Evolutionary conservation across 1,140 invertebrate genomes (phyloP).

Genomic region (Phenacoccus solenopsis): DNA sequence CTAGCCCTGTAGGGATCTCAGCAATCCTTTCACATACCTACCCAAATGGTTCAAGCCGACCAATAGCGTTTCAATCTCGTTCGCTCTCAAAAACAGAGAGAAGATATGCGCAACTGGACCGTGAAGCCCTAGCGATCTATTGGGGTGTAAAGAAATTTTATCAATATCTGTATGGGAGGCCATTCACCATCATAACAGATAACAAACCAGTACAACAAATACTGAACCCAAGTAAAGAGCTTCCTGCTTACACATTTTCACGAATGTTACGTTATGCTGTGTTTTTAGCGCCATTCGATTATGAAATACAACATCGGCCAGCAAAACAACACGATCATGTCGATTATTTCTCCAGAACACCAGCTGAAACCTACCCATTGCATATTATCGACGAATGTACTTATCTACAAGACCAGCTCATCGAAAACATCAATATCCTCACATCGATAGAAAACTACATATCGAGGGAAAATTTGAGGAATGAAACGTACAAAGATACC

Average conservation of each 20-base stretch:
- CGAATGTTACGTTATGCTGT: slow-evolving; percentile 31
- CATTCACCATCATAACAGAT: too few species aligned
- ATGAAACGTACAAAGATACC: too few species aligned
- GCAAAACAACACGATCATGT: slow-evolving; percentile 27
- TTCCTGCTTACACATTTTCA: slow-evolving; percentile 28
- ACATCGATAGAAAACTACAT: too few species aligned
- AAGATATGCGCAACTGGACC: slow-evolving; percentile 36
- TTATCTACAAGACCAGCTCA: too few species aligned
- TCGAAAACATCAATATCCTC: too few species aligned
- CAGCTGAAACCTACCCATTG: background rate
- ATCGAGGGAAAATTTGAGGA: too few species aligned
- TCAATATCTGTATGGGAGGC: too few species aligned
- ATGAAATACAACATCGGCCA: slow-evolving; percentile 29
- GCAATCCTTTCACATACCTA: slow-evolving; percentile 35
- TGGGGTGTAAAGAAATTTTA: slow-evolving; percentile 36
- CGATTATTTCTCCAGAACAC: slow-evolving; percentile 30
- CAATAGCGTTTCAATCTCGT: slow-evolving; percentile 36
- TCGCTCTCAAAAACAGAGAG: slow-evolving; percentile 34
- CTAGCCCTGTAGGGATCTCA: slow-evolving; percentile 37
- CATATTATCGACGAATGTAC: too few species aligned
- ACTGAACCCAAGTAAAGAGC: slow-evolving; percentile 31
- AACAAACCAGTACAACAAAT: slow-evolving; percentile 39
- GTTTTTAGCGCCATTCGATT: slow-evolving; percentile 32
- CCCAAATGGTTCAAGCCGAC: slow-evolving; percentile 31
- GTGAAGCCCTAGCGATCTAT: slow-evolving; percentile 36